Percentiles rank a stretch among this genome's conserved stretches.
phyloP scores from a whole-genome alignment of 2,113 vertebrate genomes.

The Crotalus viridis region DNA sequence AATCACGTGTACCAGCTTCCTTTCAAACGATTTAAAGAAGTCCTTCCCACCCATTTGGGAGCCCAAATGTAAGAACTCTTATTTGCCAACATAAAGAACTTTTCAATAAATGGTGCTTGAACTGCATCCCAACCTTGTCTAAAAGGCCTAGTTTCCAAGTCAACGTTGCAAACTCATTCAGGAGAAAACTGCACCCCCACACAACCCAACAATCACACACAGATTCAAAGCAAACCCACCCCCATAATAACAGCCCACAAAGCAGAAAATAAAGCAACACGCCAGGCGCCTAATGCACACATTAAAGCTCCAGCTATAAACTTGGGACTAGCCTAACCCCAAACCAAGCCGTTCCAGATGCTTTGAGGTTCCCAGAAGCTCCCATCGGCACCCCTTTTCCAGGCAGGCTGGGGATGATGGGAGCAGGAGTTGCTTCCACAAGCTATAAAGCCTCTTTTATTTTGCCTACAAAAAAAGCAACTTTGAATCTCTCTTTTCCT shows the following conservation, averaged over 20 bases:
- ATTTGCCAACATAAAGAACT: neutral
- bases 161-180: neutral
- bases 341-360: neutral
- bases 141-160: neutral
- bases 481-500: neutral
- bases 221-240: neutral
- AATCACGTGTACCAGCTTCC: neutral
- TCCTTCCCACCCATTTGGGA: neutral
- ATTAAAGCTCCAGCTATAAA: neutral
- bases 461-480: neutral
- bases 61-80: no score
- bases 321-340: neutral
- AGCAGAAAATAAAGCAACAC: neutral
- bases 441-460: neutral
- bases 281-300: no score
- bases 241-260: neutral
- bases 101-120: neutral
- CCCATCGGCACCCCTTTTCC: neutral
- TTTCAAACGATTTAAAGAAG: neutral
- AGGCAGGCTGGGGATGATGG: neutral
- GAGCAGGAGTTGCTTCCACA: neutral
- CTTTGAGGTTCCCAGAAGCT: neutral
- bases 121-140: neutral
- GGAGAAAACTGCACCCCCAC: neutral
- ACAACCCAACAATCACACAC: no score